These are phyloP conservation scores for Agelas oroides DNA, from an alignment of 37 sponge, comb jelly and placozoan genomes.

Conservation along the genomic window DNA sequence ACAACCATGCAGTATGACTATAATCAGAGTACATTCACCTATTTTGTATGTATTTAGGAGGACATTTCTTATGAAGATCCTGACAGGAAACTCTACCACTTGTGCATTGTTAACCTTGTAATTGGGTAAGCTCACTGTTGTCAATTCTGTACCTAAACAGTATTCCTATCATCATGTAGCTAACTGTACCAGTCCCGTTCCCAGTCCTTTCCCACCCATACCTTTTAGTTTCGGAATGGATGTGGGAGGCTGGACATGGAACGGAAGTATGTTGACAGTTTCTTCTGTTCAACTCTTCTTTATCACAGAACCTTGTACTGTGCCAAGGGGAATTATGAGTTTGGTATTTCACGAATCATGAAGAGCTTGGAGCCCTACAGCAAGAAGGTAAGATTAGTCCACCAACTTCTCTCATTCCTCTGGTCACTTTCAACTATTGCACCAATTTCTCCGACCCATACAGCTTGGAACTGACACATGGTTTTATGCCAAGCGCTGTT, in stretches of 20 bases:
- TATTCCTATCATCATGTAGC: no score
- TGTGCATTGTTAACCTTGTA: conserved; percentile 98
- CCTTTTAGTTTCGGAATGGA: no score
- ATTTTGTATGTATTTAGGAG: conserved; percentile 66
- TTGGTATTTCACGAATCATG: conserved; percentile 94
- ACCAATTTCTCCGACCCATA: background rate
- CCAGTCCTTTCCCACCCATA: no score
- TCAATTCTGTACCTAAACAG: no score
- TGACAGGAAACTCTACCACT: conserved; percentile 93
- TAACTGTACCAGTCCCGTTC: no score
- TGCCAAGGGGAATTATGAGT: conserved; percentile 99
- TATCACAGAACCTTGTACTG: conserved; percentile 86
- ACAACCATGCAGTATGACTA: background rate
- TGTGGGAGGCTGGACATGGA: background rate
- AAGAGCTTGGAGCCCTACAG: conserved; percentile 98
- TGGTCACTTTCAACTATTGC: background rate
- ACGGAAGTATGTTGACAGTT: background rate
- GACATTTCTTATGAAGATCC: conserved; percentile 94
- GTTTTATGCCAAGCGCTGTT: conserved; percentile 97
- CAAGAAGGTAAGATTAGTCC: conserved; percentile 78
- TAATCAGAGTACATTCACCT: no score
- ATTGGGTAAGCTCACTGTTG: conserved; percentile 76
- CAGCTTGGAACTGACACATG: conserved; percentile 98
- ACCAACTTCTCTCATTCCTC: background rate
- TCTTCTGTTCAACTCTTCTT: no score